Percentiles rank a stretch among this genome's conserved stretches.
Evolutionary conservation across 2,797 vertebrate species (phyloP).

Genomic region (Nasua narica): DNA sequence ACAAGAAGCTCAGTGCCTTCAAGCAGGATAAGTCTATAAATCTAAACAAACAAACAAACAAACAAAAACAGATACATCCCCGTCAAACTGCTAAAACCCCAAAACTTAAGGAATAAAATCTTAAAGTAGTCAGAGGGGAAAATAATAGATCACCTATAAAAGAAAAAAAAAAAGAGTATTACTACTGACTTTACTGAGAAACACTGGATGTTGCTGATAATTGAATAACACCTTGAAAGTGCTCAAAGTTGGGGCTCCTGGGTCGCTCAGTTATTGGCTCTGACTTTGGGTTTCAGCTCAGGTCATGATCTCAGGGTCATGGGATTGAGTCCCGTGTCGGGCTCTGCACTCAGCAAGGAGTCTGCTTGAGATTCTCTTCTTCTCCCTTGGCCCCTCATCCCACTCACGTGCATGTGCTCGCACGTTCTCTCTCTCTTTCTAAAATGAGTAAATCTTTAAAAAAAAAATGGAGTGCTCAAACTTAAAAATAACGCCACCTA

Average conservation of each 20-base stretch:
- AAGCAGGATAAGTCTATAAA: background rate
- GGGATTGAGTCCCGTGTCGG: background rate
- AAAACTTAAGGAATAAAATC: background rate
- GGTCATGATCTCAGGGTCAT: background rate
- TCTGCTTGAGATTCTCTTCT: background rate
- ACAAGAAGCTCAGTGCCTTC: background rate
- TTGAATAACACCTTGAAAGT: background rate
- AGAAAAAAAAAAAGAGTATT: background rate
- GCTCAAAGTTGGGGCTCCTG: background rate
- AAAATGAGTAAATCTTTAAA: background rate
- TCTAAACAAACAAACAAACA: background rate
- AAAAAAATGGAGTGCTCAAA: background rate
- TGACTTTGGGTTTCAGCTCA: background rate
- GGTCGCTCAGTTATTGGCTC: background rate
- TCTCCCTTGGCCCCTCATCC: background rate
- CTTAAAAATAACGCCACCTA: background rate
- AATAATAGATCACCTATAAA: background rate
- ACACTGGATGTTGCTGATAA: background rate
- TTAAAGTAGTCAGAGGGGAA: background rate
- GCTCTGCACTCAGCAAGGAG: background rate
- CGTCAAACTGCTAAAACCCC: background rate
- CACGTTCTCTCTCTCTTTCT: background rate
- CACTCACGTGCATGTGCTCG: accelerated
- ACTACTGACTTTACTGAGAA: background rate
- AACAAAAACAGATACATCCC: background rate